A percentile compares a stretch with the other conserved stretches of the same genome.
Evolutionary conservation across 2,797 vertebrate species (phyloP).

Genomic region (Pangasius sanitwongsei): DNA sequence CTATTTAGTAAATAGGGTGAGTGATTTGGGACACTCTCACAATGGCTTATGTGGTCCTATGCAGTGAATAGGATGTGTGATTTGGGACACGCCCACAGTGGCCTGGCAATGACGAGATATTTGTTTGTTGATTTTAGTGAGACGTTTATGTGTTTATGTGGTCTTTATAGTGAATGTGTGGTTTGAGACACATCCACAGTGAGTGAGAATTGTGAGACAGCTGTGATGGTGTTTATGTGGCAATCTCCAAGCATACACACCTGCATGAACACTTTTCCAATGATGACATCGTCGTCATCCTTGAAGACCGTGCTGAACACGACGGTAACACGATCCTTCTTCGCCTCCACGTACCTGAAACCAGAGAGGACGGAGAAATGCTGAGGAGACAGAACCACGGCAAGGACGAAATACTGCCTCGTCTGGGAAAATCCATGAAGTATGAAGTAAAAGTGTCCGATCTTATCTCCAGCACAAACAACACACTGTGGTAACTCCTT

Average conservation of each 20-base stretch:
- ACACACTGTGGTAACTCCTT: not conserved
- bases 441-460: not conserved
- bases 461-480: not conserved
- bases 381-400: not conserved
- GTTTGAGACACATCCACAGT: not conserved
- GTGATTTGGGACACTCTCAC: not conserved
- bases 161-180: not conserved
- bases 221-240: too few species aligned
- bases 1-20: not conserved
- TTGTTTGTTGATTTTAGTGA: too few species aligned
- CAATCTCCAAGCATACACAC: conserved; percentile 65
- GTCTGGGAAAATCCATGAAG: not conserved
- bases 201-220: not conserved
- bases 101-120: too few species aligned
- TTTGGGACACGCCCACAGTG: not conserved
- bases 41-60: too few species aligned
- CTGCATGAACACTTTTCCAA: conserved; percentile 99
- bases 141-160: not conserved
- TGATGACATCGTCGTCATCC: conserved; percentile 96
- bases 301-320: conserved; percentile 99
- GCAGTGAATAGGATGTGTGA: not conserved
- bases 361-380: not conserved
- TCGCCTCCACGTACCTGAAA: conserved; percentile 93
- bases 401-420: not conserved
- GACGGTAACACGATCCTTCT: conserved; percentile 97